phyloP scores from a whole-genome alignment of 2,797 vertebrate species.

The Mormyrops attenuatus region DNA sequence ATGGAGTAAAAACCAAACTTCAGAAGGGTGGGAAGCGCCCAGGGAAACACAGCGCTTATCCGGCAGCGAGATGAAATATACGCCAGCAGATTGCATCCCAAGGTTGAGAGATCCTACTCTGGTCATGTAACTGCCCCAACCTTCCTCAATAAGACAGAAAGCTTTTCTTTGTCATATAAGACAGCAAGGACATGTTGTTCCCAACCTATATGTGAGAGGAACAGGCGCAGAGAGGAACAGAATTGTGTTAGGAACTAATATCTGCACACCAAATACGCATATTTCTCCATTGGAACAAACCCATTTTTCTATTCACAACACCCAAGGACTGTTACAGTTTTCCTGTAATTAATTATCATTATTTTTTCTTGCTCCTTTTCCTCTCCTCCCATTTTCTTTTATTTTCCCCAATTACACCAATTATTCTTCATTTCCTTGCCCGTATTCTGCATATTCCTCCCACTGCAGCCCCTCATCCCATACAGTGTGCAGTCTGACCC shows the following conservation, averaged over 20 bases:
- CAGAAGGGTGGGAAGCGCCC: constrained; percentile 2
- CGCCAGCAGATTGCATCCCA: background rate
- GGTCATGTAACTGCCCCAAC: background rate
- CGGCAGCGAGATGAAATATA: background rate
- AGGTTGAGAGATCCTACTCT: background rate
- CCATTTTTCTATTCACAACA: background rate
- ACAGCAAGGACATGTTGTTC: background rate
- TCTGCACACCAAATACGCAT: background rate
- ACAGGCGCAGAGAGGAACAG: background rate
- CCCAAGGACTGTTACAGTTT: background rate
- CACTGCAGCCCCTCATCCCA: background rate
- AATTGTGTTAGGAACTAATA: background rate
- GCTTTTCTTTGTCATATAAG: background rate
- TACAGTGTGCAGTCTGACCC: background rate
- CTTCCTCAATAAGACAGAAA: background rate
- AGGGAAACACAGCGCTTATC: constrained; percentile 1
- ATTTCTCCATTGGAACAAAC: background rate
- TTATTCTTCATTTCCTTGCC: background rate
- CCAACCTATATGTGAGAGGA: background rate
- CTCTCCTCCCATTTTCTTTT: constrained; percentile 6
- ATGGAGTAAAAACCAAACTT: background rate
- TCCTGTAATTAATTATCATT: background rate
- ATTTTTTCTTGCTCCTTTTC: background rate
- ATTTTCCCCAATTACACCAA: background rate
- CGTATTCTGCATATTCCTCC: background rate